Percentiles rank a stretch among this genome's conserved stretches.
Conservation (phyloP, 2,797 vertebrate genomes). For the Microtus californicus region DNA sequence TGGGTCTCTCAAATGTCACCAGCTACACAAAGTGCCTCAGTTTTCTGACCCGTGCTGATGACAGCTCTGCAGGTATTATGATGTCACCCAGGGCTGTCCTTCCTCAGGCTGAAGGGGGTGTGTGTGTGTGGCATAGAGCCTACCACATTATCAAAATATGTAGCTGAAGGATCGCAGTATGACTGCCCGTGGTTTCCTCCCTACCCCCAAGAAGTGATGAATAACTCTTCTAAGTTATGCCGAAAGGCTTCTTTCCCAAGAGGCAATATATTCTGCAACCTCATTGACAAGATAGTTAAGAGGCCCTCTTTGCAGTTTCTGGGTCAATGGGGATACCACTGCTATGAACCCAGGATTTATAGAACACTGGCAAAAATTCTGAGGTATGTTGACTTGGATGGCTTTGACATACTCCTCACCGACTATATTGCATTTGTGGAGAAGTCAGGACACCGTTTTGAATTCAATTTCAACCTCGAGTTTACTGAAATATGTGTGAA, state of each 20-base stretch:
- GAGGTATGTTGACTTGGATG: conserved; percentile 75
- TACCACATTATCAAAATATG: conserved; percentile 64
- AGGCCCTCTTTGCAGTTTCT: conserved; percentile 78
- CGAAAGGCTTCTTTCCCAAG: conserved; percentile 71
- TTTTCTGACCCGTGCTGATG: conserved; percentile 60
- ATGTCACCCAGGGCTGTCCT: conserved; percentile 68
- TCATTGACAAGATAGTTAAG: conserved; percentile 80
- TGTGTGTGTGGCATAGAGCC: conserved; percentile 31
- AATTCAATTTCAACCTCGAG: conserved; percentile 80
- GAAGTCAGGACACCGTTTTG: conserved; percentile 75
- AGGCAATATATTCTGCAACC: conserved; percentile 82
- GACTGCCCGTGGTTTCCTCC: conserved; percentile 32
- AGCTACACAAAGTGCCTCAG: conserved; percentile 32
- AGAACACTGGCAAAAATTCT: conserved; percentile 80
- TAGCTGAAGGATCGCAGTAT: conserved; percentile 65
- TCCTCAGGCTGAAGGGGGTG: conserved; percentile 49
- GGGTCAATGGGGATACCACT: conserved; percentile 80
- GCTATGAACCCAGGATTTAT: conserved; percentile 83
- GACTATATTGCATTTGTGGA: conserved; percentile 84
- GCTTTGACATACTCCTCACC: conserved; percentile 80
- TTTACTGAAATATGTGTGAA: conserved; percentile 85
- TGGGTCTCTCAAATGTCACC: conserved; percentile 45
- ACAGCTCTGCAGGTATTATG: conserved; percentile 72
- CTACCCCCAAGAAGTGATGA: conserved; percentile 77
- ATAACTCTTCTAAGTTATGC: conserved; percentile 75